Evolutionary conservation across 2,113 vertebrate species (phyloP).

Genomic region (Sapayoa aenigma): DNA sequence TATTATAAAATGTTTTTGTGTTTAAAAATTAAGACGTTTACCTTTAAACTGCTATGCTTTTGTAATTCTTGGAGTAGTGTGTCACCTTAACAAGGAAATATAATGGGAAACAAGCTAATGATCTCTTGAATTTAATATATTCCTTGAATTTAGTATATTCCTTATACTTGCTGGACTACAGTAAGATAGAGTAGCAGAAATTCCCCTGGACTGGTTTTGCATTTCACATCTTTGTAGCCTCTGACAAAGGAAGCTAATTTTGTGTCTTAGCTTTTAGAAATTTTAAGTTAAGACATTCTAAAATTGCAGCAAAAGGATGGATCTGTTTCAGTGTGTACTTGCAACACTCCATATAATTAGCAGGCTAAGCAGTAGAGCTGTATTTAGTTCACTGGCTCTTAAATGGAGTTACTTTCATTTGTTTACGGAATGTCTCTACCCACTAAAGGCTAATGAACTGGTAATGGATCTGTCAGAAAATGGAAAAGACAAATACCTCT

Average conservation of each 20-base stretch:
- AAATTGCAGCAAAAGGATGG: neutral
- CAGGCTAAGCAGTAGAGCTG: constrained; percentile 19
- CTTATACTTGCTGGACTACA: neutral
- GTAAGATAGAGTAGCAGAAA: neutral
- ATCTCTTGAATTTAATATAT: neutral
- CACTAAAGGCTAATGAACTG: constrained; percentile 68
- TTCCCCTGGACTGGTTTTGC: neutral
- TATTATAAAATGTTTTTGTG: neutral
- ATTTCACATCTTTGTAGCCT: neutral
- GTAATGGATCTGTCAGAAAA: constrained; percentile 63
- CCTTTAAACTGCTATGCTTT: neutral
- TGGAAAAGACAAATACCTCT: constrained; percentile 42
- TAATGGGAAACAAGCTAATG: neutral
- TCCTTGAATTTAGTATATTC: too few relatives aligned
- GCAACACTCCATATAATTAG: constrained; percentile 29
- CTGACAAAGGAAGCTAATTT: neutral
- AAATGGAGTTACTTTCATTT: constrained; percentile 63
- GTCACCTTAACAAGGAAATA: neutral
- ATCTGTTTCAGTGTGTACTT: neutral
- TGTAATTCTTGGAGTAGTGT: neutral
- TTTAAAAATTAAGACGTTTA: neutral
- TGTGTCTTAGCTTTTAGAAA: neutral
- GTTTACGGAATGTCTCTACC: constrained; percentile 59
- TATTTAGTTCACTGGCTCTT: constrained; percentile 64
- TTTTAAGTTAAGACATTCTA: neutral